Conservation (phyloP, 2,797 vertebrate genomes). For the Pachyuromys duprasi region DNA sequence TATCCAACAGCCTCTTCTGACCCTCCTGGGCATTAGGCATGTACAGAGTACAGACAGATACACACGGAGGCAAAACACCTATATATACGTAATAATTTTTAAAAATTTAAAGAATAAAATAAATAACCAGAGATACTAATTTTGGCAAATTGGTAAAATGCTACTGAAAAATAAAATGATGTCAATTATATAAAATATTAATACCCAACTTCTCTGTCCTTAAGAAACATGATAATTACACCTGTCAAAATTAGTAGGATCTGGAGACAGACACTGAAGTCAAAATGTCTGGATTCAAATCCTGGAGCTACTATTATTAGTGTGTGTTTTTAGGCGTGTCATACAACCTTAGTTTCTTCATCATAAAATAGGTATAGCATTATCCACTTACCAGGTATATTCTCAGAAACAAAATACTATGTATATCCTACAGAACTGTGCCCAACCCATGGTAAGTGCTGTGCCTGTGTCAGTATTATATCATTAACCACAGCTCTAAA, state of each 20-base stretch:
- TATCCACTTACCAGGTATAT: not conserved
- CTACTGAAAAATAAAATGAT: constrained; percentile 40
- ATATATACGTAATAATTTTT: not conserved
- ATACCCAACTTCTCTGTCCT: constrained; percentile 15
- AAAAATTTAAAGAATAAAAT: not conserved
- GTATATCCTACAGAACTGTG: not conserved
- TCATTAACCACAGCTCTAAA: not conserved
- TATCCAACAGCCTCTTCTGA: not conserved
- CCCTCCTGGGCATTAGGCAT: not conserved
- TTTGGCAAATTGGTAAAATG: constrained; percentile 30
- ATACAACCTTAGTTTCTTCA: constrained; percentile 22
- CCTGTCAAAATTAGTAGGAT: not conserved
- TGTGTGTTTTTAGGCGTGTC: not conserved
- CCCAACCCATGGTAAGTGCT: not conserved
- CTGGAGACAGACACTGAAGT: not conserved
- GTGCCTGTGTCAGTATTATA: not conserved
- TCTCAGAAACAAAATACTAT: not conserved
- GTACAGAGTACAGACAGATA: not conserved
- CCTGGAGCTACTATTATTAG: not conserved
- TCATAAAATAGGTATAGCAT: not conserved
- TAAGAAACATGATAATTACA: not conserved
- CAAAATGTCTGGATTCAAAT: constrained; percentile 30
- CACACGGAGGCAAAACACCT: not conserved
- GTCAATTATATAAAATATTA: constrained; percentile 16
- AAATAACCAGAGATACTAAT: constrained; percentile 15